Conservation (phyloP, 2,888 invertebrate species). For the Oscheius sp. region DNA sequence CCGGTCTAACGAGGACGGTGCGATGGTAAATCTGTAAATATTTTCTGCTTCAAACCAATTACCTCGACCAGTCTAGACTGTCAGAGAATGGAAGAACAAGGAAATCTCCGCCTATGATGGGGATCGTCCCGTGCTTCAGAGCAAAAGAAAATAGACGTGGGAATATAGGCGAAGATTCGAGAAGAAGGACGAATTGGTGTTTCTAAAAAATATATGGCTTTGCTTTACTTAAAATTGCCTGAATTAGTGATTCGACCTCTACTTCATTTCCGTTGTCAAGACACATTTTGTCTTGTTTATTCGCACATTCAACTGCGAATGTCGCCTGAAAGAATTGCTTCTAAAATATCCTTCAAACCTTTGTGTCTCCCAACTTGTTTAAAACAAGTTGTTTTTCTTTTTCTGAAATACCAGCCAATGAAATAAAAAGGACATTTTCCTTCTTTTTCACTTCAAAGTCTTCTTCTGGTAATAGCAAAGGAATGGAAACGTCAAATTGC, state of each 20-base stretch:
- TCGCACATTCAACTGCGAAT: background rate
- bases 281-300: background rate
- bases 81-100: conserved; percentile 30
- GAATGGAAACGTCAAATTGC: conserved; percentile 31
- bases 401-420: background rate
- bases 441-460: background rate
- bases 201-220: background rate
- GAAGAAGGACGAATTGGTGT: conserved; percentile 14
- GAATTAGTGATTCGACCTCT: background rate
- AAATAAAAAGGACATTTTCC: background rate
- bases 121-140: conserved; percentile 21
- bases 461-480: conserved; percentile 9
- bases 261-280: background rate
- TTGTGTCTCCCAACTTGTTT: conserved; percentile 8
- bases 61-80: conserved; percentile 33
- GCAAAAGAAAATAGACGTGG: conserved; percentile 22
- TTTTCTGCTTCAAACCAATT: background rate
- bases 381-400: background rate
- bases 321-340: background rate
- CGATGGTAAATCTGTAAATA: background rate
- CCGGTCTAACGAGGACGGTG: background rate
- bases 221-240: background rate
- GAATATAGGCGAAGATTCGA: conserved; percentile 13
- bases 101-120: conserved; percentile 27
- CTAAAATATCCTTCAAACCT: background rate